Evolutionary conservation across 2,113 vertebrate species (phyloP), one percentile per base, ranked within the genome.

Genomic region (Sorex fumeus): DNA sequence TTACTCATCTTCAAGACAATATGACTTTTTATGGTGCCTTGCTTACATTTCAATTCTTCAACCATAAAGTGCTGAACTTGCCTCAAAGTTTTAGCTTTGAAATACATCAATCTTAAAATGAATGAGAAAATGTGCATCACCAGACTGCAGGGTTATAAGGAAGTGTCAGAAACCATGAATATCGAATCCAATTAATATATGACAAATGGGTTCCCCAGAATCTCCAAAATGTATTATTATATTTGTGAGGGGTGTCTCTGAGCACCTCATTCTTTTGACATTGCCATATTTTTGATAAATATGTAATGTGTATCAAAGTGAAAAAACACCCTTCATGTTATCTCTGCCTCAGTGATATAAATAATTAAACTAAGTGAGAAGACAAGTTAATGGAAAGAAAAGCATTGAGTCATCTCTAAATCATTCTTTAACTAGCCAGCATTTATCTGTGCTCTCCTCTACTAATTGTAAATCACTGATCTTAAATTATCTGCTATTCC

Each of bases 51-150:
- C 45, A 67, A 0, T 60, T 79, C 83, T 19, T 57, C 43, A 32
- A 13, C 40, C 69, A 13, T 12, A 34, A 36, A 67, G 36, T 74
- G 3, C 74, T 36, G 45, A 82, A n/a, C 27, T 32, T 28, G 4
- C 43, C 9, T 43, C 27, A 8, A 66, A 64, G 8, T 53, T 72
- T 80, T 28, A 27, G 18, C 83, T 91, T 86, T 80, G 87, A 86
- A 76, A 92, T 47, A 66, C 19, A 45, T 71, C 57, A 80, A 15
- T 43, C 89, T 32, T 43, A 82, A 93, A 93, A 90, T 67, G 57
- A 13, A 71, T 53, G 23, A 53, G 27, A 27, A 82, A 43, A 93
- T 30, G 60, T 19, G 6, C n/a, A 66, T 32, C 4, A 4, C 19
- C 40, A 23, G 34, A 57, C 10, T 12, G 8, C n/a, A 62, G 47